Conservation (phyloP, 2,113 vertebrate species). For the Elephantulus edwardii region DNA sequence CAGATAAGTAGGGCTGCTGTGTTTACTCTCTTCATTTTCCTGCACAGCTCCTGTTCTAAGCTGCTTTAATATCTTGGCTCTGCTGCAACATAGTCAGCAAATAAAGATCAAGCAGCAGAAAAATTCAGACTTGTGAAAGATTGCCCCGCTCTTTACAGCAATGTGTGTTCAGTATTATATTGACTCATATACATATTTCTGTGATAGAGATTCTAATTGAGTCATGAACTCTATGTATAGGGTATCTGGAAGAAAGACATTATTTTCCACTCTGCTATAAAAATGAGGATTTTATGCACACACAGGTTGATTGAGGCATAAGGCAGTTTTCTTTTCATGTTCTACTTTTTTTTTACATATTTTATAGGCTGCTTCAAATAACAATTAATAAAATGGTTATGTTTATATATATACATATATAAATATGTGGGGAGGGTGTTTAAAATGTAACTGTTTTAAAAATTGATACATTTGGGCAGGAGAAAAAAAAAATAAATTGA, state of each 20-base stretch:
- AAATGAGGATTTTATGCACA: slow-evolving; percentile 15
- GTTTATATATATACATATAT: slow-evolving; percentile 82
- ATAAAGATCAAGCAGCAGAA: slow-evolving; percentile 6
- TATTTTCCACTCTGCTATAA: slow-evolving; percentile 29
- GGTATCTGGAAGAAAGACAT: background rate
- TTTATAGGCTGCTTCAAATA: slow-evolving; percentile 62
- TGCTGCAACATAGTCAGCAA: slow-evolving; percentile 30
- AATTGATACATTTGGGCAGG: slow-evolving; percentile 71
- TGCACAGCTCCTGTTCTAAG: slow-evolving; percentile 58
- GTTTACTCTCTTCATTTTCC: slow-evolving; percentile 52
- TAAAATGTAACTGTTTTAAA: slow-evolving; percentile 82
- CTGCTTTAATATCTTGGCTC: slow-evolving; percentile 62
- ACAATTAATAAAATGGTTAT: slow-evolving; percentile 77
- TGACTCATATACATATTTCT: background rate
- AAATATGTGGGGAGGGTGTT: slow-evolving; percentile 75
- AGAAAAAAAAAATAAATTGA: slow-evolving; percentile 36
- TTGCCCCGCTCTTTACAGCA: background rate
- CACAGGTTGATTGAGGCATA: slow-evolving; percentile 47
- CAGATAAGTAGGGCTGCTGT: background rate
- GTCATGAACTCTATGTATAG: background rate
- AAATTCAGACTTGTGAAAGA: slow-evolving; percentile 28
- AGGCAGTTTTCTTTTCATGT: slow-evolving; percentile 52
- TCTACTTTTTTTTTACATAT: slow-evolving; percentile 67
- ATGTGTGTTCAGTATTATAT: background rate
- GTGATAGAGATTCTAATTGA: background rate